Percentiles rank a stretch among this genome's conserved stretches.
These are phyloP conservation scores for Apteryx mantelli DNA, from an alignment of 2,113 vertebrate genomes.

Conservation along the genomic window DNA sequence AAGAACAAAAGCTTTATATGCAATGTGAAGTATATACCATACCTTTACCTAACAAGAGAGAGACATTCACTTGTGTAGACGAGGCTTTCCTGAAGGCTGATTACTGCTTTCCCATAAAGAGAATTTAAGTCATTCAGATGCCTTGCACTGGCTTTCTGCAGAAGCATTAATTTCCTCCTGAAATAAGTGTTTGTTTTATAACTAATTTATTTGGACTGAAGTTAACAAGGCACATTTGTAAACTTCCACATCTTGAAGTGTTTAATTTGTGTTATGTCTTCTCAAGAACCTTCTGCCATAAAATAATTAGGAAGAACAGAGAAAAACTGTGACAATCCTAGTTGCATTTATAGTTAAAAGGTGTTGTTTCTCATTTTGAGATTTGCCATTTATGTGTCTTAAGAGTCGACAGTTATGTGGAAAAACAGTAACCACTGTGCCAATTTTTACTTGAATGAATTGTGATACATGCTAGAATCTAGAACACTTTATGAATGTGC, in stretches of 20 bases:
- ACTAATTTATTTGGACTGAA: neutral
- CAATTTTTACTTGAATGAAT: slow-evolving; percentile 4
- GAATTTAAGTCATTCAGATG: neutral
- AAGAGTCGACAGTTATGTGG: neutral
- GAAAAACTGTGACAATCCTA: neutral
- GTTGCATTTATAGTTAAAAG: neutral
- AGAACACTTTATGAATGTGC: neutral
- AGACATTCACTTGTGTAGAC: neutral
- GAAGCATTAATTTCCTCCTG: neutral
- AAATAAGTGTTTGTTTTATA: neutral
- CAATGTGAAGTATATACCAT: neutral
- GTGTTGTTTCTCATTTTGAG: neutral
- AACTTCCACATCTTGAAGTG: neutral
- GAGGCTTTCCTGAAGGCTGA: neutral
- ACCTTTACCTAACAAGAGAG: neutral
- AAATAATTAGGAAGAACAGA: neutral
- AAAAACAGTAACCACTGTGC: neutral
- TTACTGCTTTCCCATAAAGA: neutral
- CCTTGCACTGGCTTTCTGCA: neutral
- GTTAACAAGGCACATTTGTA: neutral
- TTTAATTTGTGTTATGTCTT: neutral
- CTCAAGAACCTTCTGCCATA: neutral
- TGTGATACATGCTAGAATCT: neutral
- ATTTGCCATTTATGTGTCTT: neutral
- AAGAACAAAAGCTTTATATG: neutral